Evolutionary conservation across 2,797 vertebrate genomes (phyloP), one percentile per base, ranked within the genome.

Genomic region (Pseudochaenichthys georgianus): DNA sequence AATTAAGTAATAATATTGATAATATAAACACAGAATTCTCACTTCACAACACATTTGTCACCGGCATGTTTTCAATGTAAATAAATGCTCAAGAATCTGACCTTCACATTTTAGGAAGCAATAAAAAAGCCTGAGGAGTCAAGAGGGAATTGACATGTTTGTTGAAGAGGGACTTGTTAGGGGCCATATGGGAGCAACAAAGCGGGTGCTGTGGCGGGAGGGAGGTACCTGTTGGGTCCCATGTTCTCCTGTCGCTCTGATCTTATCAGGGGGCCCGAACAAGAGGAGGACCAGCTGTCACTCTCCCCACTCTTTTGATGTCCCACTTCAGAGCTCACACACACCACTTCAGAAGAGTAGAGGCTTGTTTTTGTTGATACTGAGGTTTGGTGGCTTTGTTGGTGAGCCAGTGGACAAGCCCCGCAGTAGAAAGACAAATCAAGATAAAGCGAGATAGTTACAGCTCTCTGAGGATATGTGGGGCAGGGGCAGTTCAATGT

Each of bases 281-380:
- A 89, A 91, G 91, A 94, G 92, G 91, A 93, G 91, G 91, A 91
- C 91, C 92, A 93, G 91, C 91, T 94, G 93, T 93, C 93, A 91
- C 86, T 93, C 93, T 91, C 75, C 9, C 84, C 62, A 13, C 55
- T 79, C 89, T 89, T 94, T 93, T 93, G 92, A 94, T 91, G 87
- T 91, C 76, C 70, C 74, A 66, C 77, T 70, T 52, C 71, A 87
- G 79, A 88, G 62, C 83, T 80, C 81, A 63, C 79, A 79, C 77
- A 73, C 73, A 75, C 66, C 68, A 72, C 87, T 88, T 90, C 82
- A 90, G 81, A 90, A 19, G 80, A 84, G 70, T 38, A 34, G 0
- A 57, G 77, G 62, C 84, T 87, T 92, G 84, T 87, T 91, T 88
- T 88, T 81, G 78, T 85, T 89, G 70, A 78, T 82, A 61, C 87